Base-by-base conservation (phyloP, 2,797 vertebrate genomes). In the Acropternis orthonyx region DNA sequence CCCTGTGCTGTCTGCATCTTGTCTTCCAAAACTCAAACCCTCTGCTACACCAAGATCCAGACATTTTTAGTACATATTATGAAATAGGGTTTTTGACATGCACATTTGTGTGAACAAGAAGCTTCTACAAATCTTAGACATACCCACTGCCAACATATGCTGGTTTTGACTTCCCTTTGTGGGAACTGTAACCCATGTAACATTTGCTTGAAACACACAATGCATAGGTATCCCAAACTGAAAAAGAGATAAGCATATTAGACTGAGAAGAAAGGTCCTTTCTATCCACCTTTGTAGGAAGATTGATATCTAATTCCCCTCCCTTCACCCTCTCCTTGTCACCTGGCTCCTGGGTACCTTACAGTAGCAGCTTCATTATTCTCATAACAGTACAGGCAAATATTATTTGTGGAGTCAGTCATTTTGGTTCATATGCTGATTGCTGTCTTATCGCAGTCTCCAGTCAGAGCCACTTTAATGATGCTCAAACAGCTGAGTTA, bases 401-500 rank as follows among this genome's bases (percentile, higher is more conserved):
- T 46, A 88, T 44, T 77, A 78, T 78, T 88, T 28, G 27, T 73
- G 55, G 49, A 92, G 36, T 49, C 55, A 85, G 43, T 73, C 46
- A 21, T 59, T 97, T 85, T 66, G n/a, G 36, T 86, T 92, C 51
- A 9, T 67, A 46, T 44, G 46, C 58, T 84, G 89, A 93, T 91
- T 44, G 48, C 51, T 91, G 41, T 91, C 83, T 94, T 93, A 96
- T 77, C 3, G 0, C 41, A 67, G 62, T 28, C 41, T 94, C 14
- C 87, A 88, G 43, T 88, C 74, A 91, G 69, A 95, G 39, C 8
- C 27, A 30, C 82, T 81, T 88, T 82, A 88, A 92, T 94, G 76
- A 82, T 81, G 43, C 63, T 85, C 78, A 93, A 18, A 77, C 14
- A 74, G 68, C 12, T 82, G 84, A 77, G 59, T 77, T 84, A 89